Evolutionary conservation across 1,140 invertebrate species (phyloP).

Genomic region (Drosophila tsacasi): DNA sequence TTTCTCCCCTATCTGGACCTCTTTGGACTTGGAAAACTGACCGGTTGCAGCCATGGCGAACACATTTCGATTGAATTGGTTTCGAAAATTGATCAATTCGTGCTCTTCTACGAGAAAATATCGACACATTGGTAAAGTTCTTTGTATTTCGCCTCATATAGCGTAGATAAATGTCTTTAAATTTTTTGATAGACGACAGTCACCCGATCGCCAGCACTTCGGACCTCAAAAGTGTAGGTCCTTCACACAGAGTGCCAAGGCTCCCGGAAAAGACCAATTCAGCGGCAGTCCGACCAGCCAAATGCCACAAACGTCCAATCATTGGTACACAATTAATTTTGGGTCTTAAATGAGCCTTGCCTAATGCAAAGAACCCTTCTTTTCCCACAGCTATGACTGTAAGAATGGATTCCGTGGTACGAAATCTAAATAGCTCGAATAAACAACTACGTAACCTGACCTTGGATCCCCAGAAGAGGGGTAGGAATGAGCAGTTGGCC

Average conservation of each 20-base stretch:
- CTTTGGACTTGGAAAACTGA: not conserved
- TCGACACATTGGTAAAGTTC: not conserved
- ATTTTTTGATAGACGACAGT: not conserved
- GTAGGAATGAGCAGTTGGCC: not conserved
- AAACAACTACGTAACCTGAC: not conserved
- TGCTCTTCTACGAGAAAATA: not conserved
- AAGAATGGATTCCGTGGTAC: not conserved
- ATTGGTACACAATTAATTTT: not conserved
- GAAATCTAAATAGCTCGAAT: not conserved
- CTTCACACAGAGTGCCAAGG: no score
- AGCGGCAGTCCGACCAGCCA: not conserved
- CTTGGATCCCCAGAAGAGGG: not conserved
- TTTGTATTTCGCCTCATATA: not conserved
- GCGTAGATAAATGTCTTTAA: not conserved
- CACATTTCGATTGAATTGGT: slow-evolving; percentile 10
- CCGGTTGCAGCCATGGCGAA: slow-evolving; percentile 11
- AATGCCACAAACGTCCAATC: not conserved
- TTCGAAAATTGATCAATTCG: not conserved
- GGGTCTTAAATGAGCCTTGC: not conserved
- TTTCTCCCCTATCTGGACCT: not conserved
- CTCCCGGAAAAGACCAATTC: not conserved
- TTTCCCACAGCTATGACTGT: not conserved
- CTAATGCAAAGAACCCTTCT: not conserved
- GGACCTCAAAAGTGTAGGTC: no score
- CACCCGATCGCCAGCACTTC: not conserved